A percentile compares a stretch with the other conserved stretches of the same genome.
Evolutionary conservation across 23 tunicate genomes (phyloP).

Genomic region (Diplosoma virens): DNA sequence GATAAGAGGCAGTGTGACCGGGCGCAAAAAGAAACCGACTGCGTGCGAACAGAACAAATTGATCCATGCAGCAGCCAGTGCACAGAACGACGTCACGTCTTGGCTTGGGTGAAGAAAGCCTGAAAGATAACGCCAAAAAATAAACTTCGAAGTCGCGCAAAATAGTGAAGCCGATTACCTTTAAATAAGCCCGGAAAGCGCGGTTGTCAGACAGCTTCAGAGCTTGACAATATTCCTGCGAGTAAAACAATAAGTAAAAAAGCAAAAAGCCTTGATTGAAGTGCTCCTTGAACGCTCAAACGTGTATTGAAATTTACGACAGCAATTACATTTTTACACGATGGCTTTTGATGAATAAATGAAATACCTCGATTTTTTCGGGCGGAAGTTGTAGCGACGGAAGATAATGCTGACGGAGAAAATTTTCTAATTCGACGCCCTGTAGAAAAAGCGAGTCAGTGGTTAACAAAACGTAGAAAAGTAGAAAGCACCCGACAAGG

Average conservation of each 20-base stretch:
- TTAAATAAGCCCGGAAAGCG: constrained; percentile 7
- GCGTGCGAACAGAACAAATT: too few species aligned
- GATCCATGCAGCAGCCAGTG: neutral
- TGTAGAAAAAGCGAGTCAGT: neutral
- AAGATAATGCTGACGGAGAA: constrained; percentile 1
- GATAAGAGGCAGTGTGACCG: too few species aligned
- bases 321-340: too few species aligned
- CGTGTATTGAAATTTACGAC: too few species aligned
- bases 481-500: too few species aligned
- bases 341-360: too few species aligned
- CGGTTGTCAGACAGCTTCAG: constrained; percentile 6
- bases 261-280: too few species aligned
- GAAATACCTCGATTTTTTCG: constrained; percentile 25
- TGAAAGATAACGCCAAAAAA: too few species aligned
- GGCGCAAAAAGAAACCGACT: too few species aligned
- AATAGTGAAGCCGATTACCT: neutral
- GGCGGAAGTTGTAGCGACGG: constrained; percentile 18
- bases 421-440: constrained; percentile 4
- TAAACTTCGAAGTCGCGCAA: neutral
- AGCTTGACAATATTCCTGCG: constrained; percentile 32
- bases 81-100: constrained; percentile 5
- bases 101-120: constrained; percentile 27
- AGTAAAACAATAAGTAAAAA: too few species aligned
- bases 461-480: neutral
- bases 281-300: too few species aligned